Conservation (phyloP, 2,113 vertebrate genomes). For the Apistogramma diplotaenia region DNA sequence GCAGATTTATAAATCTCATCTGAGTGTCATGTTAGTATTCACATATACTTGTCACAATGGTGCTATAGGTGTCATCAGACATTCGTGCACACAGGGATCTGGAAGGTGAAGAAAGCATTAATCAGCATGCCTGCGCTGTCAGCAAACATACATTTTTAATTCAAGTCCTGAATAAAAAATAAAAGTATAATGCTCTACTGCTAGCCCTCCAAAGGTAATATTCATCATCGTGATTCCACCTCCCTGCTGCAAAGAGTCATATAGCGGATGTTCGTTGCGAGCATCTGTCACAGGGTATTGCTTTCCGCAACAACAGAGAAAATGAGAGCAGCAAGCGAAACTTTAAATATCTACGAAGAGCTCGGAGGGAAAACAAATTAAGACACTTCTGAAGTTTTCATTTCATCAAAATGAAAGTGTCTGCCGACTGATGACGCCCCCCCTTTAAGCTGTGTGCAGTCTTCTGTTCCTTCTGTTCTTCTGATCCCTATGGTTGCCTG, state of each 20-base stretch:
- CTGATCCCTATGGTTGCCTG: not conserved
- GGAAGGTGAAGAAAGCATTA: not conserved
- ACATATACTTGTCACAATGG: not conserved
- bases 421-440: not conserved
- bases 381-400: not conserved
- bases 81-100: not conserved
- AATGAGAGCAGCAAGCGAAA: not conserved
- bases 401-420: slow-evolving; percentile 5
- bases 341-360: not conserved
- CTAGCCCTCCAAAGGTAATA: slow-evolving; percentile 34
- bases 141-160: slow-evolving; percentile 51
- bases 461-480: not conserved
- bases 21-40: not conserved
- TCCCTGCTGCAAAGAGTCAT: slow-evolving; percentile 25
- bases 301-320: not conserved
- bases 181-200: slow-evolving; percentile 25
- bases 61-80: not conserved
- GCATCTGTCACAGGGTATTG: not conserved
- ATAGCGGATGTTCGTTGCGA: not conserved
- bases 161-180: slow-evolving; percentile 27
- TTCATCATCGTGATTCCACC: slow-evolving; percentile 17
- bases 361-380: not conserved
- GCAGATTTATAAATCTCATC: not conserved
- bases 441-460: not conserved
- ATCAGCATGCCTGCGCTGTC: not conserved